Base-by-base conservation (phyloP, 1,140 invertebrate species). In the Bombus waltoni region DNA sequence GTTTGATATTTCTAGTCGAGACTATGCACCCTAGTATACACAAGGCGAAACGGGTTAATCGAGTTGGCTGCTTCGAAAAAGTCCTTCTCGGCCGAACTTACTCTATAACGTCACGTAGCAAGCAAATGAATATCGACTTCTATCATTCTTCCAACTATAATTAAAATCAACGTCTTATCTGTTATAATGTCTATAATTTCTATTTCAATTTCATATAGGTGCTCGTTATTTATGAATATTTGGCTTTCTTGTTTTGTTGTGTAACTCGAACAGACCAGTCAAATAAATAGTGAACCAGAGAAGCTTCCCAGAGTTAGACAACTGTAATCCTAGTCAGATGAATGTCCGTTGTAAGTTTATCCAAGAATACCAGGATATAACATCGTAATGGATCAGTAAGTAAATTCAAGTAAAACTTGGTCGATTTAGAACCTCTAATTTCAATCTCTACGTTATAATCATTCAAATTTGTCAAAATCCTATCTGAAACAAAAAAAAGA, bases 1-100 rank as follows among this genome's bases (percentile, higher is more conserved):
- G 88, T 89, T 89, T 89, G 84, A 65, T 88, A 89, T 89, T 89
- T 86, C 84, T 86, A 75, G 76, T 32, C 62, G 28, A 35, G 42
- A 42, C 68, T 83, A 68, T n/a, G 44, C 32, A 25, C 71, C 25
- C n/a, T 35, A 44, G 38, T 70, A 62, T 81, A 75, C 28, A 85
- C 78, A 85, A 38, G 18, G 44, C 15, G 71, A 71, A 65, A 65
- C 57, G 84, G 76, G 74, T 89, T 89, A 89, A 89, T 81, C 72
- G 80, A 89, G 84, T 89, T 89, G n/a, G 76, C 53, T 79, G 80
- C 65, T 87, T 87, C 47, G 32, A 77, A 83, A 87, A 87, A 85
- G 68, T 62, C 53, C 40, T 32, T 42, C 18, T 57, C 22, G 22
- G 25, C 11, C 11, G 0, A n/a, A 62, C 22, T 62, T n/a, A 13